Conservation (phyloP, 1,140 invertebrate genomes). For the Trachymyrmex cornetzi region DNA sequence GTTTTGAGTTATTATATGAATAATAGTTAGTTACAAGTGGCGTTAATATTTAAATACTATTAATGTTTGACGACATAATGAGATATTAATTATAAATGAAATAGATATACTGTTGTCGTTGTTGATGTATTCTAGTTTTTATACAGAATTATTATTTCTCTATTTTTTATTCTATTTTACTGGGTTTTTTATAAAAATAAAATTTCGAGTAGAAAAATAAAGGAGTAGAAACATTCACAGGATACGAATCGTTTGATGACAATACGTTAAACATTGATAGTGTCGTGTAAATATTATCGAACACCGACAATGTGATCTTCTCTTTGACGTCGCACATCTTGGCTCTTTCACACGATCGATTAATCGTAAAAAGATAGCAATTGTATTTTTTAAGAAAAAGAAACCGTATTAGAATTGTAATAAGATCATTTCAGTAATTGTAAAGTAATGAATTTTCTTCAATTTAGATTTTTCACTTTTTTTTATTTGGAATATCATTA, state of each 20-base stretch:
- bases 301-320: neutral
- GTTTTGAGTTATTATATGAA: neutral
- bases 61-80: neutral
- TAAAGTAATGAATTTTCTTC: neutral
- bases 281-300: neutral
- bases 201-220: neutral
- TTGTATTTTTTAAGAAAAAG: neutral
- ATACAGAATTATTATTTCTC: neutral
- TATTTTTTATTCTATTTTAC: conserved; percentile 4
- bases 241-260: neutral
- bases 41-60: conserved; percentile 17
- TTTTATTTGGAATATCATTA: neutral
- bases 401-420: neutral
- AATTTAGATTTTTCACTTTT: neutral
- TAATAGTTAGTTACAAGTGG: neutral
- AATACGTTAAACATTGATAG: conserved; percentile 21
- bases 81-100: conserved; percentile 4
- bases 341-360: neutral
- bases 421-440: neutral
- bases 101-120: neutral
- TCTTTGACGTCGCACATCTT: neutral
- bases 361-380: neutral
- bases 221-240: neutral
- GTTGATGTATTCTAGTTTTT: neutral
- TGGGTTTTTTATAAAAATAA: neutral